Percentiles rank a stretch among this genome's conserved stretches.
Conservation (phyloP, 2,113 vertebrate genomes). For the Bombycilla garrulus region DNA sequence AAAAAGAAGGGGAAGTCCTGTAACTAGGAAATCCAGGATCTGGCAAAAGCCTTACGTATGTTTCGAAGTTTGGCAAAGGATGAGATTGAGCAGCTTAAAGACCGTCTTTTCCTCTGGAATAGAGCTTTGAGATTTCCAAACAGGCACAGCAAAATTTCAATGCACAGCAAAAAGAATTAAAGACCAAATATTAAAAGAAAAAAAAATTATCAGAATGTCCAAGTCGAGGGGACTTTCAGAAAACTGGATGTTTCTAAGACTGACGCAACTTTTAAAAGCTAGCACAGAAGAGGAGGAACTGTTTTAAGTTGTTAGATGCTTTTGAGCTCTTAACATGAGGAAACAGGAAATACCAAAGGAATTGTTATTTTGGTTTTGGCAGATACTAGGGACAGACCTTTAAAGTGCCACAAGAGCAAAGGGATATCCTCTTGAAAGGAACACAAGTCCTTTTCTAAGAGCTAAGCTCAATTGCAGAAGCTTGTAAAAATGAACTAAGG, state of each 20-base stretch:
- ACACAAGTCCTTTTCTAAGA: neutral
- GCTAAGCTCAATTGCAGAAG: neutral
- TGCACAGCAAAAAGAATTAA: neutral
- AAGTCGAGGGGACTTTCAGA: neutral
- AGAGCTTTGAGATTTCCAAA: neutral
- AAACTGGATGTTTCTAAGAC: neutral
- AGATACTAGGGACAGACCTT: conserved; percentile 22
- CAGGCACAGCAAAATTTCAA: neutral
- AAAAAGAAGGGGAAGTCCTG: neutral
- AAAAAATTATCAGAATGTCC: neutral
- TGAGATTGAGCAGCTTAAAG: neutral
- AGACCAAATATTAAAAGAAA: neutral
- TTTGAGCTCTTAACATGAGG: neutral
- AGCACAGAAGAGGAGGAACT: neutral
- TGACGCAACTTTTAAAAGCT: neutral
- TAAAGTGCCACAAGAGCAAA: conserved; percentile 19
- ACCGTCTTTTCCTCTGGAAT: neutral
- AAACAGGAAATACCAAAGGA: conserved; percentile 59
- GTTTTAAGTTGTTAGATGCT: neutral
- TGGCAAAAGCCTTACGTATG: neutral
- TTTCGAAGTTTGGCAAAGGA: conserved; percentile 23
- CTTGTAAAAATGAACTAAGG: neutral
- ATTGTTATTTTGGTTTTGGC: conserved; percentile 43
- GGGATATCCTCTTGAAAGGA: conserved; percentile 43
- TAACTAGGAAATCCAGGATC: conserved; percentile 39